phyloP scores from a whole-genome alignment of 2,797 vertebrate genomes.

The Sebastes hubbsi region DNA sequence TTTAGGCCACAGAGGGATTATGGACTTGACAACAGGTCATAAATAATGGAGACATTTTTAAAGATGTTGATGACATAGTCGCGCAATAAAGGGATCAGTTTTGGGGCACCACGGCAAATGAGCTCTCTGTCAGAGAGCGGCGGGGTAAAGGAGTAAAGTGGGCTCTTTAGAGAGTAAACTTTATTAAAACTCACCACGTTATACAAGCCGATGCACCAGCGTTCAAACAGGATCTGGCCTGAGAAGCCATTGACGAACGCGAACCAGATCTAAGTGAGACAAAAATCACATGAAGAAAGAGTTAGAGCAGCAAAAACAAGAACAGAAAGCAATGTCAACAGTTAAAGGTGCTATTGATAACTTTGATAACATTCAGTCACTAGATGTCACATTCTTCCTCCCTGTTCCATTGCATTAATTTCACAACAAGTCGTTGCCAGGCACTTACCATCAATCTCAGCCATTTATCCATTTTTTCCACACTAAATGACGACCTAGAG shows the following conservation, averaged over 20 bases:
- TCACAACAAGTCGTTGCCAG: no score
- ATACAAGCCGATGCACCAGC: conserved; percentile 99
- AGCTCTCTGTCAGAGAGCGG: conserved; percentile 52
- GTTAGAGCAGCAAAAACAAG: conserved; percentile 9
- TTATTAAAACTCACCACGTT: conserved; percentile 92
- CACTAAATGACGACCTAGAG: no score
- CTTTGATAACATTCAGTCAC: no score
- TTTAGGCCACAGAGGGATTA: conserved; percentile 74
- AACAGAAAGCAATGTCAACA: not conserved
- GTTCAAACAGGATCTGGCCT: conserved; percentile 98
- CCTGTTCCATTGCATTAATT: no score
- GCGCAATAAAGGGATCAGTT: conserved; percentile 66
- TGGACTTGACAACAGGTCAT: conserved; percentile 77
- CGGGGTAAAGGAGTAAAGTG: conserved; percentile 26
- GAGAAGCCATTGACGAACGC: conserved; percentile 99
- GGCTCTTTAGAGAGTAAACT: conserved; percentile 49
- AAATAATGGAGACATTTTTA: conserved; percentile 77
- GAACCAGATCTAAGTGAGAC: conserved; percentile 93
- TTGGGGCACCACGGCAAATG: conserved; percentile 63
- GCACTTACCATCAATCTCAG: no score
- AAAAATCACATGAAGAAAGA: conserved; percentile 16
- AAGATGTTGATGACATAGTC: conserved; percentile 76
- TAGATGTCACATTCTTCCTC: no score
- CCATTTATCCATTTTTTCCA: no score
- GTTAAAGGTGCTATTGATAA: not conserved